Evolutionary conservation across 1,140 invertebrate genomes (phyloP).

Genomic region (Andrena cerasifolii): DNA sequence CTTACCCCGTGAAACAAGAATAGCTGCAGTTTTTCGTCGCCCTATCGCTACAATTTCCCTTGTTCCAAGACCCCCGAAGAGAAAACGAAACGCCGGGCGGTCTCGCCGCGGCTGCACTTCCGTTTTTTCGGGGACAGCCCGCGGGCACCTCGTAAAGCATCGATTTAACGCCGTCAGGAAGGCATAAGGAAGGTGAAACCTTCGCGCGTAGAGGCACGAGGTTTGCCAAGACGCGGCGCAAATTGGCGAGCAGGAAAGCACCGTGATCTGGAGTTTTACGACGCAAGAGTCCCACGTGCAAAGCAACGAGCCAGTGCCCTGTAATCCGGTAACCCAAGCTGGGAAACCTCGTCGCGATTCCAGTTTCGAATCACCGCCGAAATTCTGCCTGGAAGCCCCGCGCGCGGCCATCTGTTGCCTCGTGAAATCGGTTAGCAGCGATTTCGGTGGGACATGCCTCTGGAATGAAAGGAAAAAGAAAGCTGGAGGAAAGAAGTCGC

Average conservation of each 20-base stretch:
- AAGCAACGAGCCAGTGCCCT: not conserved
- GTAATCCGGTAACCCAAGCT: slow-evolving; percentile 64
- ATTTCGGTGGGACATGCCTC: slow-evolving; percentile 8
- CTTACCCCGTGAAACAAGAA: not conserved
- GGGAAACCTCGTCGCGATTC: slow-evolving; percentile 59
- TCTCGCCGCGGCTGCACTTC: not conserved
- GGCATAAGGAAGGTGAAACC: not conserved
- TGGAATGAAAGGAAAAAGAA: no score
- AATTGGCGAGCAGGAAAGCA: not conserved
- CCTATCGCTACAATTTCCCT: not conserved
- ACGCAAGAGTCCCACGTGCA: slow-evolving; percentile 23
- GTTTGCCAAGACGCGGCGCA: not conserved
- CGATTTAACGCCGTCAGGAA: not conserved
- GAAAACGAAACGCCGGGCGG: not conserved
- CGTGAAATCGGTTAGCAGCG: slow-evolving; percentile 10
- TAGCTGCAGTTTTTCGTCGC: not conserved
- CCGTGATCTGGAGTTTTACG: slow-evolving; percentile 26
- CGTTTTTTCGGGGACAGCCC: not conserved
- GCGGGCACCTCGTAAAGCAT: not conserved
- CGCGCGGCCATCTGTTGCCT: slow-evolving; percentile 28
- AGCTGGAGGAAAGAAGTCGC: no score
- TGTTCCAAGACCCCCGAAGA: not conserved
- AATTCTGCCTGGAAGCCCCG: slow-evolving; percentile 66
- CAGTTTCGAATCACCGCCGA: slow-evolving; percentile 56
- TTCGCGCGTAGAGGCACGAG: not conserved